Conservation (phyloP, 2,888 invertebrate species). For the Drosophila eohydei region DNA sequence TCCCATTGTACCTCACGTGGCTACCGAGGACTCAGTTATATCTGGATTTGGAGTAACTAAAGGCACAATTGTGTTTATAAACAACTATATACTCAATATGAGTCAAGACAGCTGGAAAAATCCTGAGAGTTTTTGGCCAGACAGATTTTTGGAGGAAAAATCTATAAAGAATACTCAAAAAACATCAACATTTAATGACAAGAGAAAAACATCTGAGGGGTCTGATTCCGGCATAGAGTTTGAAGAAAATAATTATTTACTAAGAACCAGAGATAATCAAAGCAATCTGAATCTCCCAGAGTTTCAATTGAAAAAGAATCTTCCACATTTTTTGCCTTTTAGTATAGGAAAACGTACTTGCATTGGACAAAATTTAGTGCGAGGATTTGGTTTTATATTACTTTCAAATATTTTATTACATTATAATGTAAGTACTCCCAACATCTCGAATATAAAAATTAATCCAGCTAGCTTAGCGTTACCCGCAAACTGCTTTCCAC, state of each 20-base stretch:
- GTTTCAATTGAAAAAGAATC: conserved; percentile 85
- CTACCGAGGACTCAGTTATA: conserved; percentile 90
- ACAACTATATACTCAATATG: conserved; percentile 93
- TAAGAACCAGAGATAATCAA: background rate
- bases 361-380: conserved; percentile 92
- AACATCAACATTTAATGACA: conserved; percentile 1
- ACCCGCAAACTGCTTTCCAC: conserved; percentile 89
- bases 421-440: conserved; percentile 88
- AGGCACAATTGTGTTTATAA: conserved; percentile 93
- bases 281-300: background rate
- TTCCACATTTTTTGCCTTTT: conserved; percentile 92
- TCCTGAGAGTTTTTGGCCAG: conserved; percentile 90
- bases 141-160: conserved; percentile 88
- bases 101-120: conserved; percentile 91
- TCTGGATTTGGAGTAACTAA: conserved; percentile 90
- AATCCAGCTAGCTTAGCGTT: conserved; percentile 90
- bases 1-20: conserved; percentile 95
- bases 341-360: conserved; percentile 95
- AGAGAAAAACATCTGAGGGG: conserved; percentile 83
- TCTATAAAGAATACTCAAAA: background rate
- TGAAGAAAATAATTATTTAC: conserved; percentile 77
- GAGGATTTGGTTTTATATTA: conserved; percentile 91
- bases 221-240: conserved; percentile 87
- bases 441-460: conserved; percentile 86
- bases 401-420: conserved; percentile 90